These are phyloP conservation scores for Ctenopoma multispine DNA, from an alignment of 2,797 vertebrate genomes.

Conservation along the genomic window DNA sequence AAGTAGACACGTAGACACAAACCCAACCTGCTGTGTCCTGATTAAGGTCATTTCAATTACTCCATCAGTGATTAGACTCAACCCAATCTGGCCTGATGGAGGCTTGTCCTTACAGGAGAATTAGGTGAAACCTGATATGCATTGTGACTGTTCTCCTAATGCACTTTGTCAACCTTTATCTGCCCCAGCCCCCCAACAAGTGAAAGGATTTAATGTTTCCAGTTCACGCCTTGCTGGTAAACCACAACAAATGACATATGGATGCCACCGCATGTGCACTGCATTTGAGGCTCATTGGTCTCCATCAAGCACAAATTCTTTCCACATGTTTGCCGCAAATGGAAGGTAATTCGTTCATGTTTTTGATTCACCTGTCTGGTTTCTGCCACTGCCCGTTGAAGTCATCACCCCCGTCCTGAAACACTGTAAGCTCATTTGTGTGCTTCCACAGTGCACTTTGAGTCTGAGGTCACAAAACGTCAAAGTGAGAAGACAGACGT, in stretches of 20 bases:
- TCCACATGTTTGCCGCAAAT: background rate
- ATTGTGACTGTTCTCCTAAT: constrained; percentile 23
- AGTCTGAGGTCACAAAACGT: background rate
- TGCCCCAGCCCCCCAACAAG: background rate
- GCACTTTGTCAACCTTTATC: constrained; percentile 45
- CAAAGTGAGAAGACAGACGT: background rate
- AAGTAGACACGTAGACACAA: constrained; percentile 7
- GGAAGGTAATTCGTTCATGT: background rate
- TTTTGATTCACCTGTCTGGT: background rate
- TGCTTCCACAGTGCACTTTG: background rate
- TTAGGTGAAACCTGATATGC: constrained; percentile 36
- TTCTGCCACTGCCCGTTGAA: too few species aligned
- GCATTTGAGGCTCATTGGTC: background rate
- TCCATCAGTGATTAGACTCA: constrained; percentile 62
- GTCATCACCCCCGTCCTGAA: background rate
- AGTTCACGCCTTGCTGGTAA: background rate
- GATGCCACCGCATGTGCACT: background rate
- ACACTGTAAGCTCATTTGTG: background rate
- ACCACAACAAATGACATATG: background rate
- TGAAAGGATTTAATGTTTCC: background rate
- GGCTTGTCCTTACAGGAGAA: constrained; percentile 21
- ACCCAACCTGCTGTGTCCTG: constrained; percentile 44
- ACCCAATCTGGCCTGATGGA: constrained; percentile 53
- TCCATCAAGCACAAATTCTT: background rate
- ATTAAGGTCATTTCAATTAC: constrained; percentile 75